Base-by-base conservation (phyloP, 2,113 vertebrate genomes). In the Chloropsis cyanopogon region DNA sequence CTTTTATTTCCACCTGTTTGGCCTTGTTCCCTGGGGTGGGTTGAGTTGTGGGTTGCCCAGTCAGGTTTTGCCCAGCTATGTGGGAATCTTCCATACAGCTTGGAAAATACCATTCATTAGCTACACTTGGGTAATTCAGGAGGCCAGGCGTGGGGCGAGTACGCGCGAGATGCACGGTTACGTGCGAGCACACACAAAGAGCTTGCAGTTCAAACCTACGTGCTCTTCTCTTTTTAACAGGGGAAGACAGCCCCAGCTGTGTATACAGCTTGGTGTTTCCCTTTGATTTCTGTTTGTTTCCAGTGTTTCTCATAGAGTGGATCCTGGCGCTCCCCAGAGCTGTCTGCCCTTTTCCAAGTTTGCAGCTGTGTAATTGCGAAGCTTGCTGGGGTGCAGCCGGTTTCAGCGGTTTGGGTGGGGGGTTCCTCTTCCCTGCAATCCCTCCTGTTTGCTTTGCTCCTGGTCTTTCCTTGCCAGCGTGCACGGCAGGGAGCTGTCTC, bases 221-320 rank as follows among this genome's bases (percentile, higher is more conserved):
- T 94, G 71, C 76, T 76, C 7, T 0, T 77, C 88, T 85, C 86
- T 52, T 70, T 90, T 80, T 88, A 88, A 66, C n/a, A 54, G 82
- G 60, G 78, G 82, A 87, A 90, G 86, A 24, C 86, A 56, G 76
- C 71, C 88, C 75, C 95, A 95, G 94, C 95, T 96, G 94, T 96
- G 95, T 90, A 59, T 93, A 90, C 96, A 95, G 86, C 86, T 53
- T 92, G 79, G 76, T 86, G 86, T 50, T 90, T 86, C 92, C 87
- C 76, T 96, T 96, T 96, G 93, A 92, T 92, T 42, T 95, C 31
- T 59, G 60, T 95, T 95, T 95, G 82, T 94, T 95, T 88, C 89
- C 86, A 90, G 78, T 60, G 78, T 90, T 92, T 80, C 88, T 88
- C 79, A 42, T 5, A 41, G 85, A 13, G 85, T 76, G 57, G 78